phyloP scores from a whole-genome alignment of 2,113 vertebrate genomes.

The Harpagus bidentatus region DNA sequence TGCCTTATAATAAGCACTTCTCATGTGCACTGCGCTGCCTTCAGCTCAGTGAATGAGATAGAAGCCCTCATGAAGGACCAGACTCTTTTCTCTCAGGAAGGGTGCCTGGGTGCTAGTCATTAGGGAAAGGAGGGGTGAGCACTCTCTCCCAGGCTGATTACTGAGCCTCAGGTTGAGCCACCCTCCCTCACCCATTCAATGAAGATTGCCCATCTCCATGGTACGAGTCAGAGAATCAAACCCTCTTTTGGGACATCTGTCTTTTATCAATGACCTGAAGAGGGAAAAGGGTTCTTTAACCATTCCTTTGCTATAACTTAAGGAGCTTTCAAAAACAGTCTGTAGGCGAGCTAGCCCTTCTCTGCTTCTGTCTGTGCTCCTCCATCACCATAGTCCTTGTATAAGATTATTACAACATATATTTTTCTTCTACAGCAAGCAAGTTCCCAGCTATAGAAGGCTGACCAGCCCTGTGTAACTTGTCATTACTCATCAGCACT shows the following conservation, averaged over 20 bases:
- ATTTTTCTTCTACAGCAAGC: neutral
- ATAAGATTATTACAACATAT: neutral
- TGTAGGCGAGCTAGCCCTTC: neutral
- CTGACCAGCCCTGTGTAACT: conserved; percentile 19
- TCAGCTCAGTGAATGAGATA: neutral
- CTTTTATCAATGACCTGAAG: neutral
- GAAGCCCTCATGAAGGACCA: neutral
- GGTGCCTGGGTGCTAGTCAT: neutral
- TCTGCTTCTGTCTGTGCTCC: neutral
- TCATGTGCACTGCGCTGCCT: neutral
- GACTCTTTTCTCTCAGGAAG: neutral
- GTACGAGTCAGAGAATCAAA: neutral
- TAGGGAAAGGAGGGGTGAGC: neutral
- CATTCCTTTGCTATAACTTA: neutral
- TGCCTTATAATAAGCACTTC: neutral
- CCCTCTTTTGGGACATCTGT: neutral
- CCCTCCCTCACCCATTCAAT: neutral
- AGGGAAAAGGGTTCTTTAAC: neutral
- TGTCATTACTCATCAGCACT: conserved; percentile 39
- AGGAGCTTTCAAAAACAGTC: neutral
- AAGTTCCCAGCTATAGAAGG: conserved; percentile 31
- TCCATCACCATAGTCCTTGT: neutral
- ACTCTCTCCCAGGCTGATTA: neutral
- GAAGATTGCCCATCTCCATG: neutral
- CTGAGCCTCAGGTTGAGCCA: neutral